Conservation (phyloP, 2,797 vertebrate genomes). For the Acomys russatus region DNA sequence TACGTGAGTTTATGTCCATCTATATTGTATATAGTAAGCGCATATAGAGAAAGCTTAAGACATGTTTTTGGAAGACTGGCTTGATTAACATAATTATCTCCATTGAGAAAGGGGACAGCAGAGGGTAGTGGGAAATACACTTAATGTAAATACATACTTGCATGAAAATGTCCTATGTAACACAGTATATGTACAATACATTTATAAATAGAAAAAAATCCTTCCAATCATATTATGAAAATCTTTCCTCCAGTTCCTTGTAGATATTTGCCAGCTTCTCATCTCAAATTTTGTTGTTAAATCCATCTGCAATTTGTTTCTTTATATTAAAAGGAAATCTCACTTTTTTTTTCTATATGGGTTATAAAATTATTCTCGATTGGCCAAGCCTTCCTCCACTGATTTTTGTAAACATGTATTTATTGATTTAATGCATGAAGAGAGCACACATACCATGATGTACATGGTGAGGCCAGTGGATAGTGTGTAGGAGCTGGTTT, state of each 20-base stretch:
- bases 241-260: slow-evolving; percentile 27
- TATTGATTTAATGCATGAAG: background rate
- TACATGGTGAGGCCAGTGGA: background rate
- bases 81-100: background rate
- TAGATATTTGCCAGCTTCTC: slow-evolving; percentile 43
- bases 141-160: background rate
- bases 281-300: slow-evolving; percentile 50
- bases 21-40: no score
- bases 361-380: background rate
- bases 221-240: slow-evolving; percentile 66
- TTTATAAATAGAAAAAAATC: background rate
- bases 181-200: background rate
- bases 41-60: background rate
- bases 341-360: background rate
- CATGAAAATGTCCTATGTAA: background rate
- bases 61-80: background rate
- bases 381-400: background rate
- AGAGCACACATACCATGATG: background rate
- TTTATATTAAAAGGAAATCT: background rate
- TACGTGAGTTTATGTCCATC: background rate
- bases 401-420: background rate
- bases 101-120: background rate
- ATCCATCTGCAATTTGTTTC: slow-evolving; percentile 40
- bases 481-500: background rate
- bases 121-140: background rate